Evolutionary conservation across 30 jellyfish, hydroid and myxozoan genomes (phyloP).

Genomic region (Aurelia aurita complex sp. Pacific): DNA sequence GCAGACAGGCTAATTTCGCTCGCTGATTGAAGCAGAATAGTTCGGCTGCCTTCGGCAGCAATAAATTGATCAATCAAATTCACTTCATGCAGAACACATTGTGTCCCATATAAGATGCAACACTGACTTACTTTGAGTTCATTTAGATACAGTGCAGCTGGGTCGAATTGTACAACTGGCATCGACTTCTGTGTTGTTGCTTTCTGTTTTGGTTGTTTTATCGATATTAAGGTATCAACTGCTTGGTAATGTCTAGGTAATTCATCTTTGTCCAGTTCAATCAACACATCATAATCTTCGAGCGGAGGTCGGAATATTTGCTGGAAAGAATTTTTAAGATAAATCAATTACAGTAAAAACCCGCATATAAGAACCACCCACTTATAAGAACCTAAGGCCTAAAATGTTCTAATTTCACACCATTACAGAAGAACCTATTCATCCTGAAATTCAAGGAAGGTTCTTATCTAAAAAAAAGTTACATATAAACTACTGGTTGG

Average conservation of each 20-base stretch:
- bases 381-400: no score
- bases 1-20: no score
- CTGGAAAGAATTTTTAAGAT: conserved; percentile 1
- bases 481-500: no score
- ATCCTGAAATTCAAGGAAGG: no score
- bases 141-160: conserved; percentile 24
- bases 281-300: conserved; percentile 75
- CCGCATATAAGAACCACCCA: no score
- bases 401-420: no score
- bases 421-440: no score
- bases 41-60: no score
- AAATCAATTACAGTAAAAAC: no score
- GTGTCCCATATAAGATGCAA: not conserved
- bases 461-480: no score
- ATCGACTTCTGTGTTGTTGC: conserved; percentile 9
- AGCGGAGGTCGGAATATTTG: conserved; percentile 88
- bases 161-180: conserved; percentile 90
- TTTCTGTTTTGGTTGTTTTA: conserved; percentile 52
- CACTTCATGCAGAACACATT: not conserved
- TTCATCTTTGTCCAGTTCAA: conserved; percentile 56
- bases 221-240: conserved; percentile 54
- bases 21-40: no score
- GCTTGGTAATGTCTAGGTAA: conserved; percentile 79
- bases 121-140: conserved; percentile 16
- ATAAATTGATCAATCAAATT: not conserved